Conservation (phyloP, 2,888 invertebrate genomes). For the Thelaira solivaga region DNA sequence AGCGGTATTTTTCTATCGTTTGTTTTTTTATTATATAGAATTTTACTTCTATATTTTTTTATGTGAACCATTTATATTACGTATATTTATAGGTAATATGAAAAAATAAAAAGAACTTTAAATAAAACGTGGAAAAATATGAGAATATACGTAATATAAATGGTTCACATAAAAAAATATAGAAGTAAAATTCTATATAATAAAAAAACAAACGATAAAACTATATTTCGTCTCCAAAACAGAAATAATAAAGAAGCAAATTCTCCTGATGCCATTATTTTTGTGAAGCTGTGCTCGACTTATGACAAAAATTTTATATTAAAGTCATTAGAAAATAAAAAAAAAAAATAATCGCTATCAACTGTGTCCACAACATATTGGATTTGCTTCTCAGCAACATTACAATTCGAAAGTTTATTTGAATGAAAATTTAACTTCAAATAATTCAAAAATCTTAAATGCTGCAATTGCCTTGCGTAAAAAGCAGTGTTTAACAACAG, state of each 20-base stretch:
- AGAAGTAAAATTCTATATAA: no score
- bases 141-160: no score
- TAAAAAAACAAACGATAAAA: no score
- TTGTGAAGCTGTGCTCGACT: not conserved
- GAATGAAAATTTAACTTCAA: not conserved
- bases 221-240: not conserved
- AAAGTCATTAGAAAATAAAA: not conserved
- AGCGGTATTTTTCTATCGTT: no score
- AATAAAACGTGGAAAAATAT: no score
- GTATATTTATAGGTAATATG: no score
- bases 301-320: not conserved
- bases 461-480: not conserved
- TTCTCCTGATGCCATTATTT: not conserved
- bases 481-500: not conserved
- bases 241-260: conserved; percentile 3
- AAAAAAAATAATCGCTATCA: not conserved
- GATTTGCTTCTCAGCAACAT: not conserved
- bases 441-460: conserved; percentile 1
- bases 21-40: no score
- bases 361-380: conserved; percentile 1
- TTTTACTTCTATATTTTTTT: no score
- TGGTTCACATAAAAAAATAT: no score
- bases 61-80: no score
- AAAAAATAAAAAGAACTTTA: no score
- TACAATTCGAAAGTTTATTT: not conserved